Evolutionary conservation across 2,113 vertebrate genomes (phyloP).

Genomic region (Cynocephalus volans): DNA sequence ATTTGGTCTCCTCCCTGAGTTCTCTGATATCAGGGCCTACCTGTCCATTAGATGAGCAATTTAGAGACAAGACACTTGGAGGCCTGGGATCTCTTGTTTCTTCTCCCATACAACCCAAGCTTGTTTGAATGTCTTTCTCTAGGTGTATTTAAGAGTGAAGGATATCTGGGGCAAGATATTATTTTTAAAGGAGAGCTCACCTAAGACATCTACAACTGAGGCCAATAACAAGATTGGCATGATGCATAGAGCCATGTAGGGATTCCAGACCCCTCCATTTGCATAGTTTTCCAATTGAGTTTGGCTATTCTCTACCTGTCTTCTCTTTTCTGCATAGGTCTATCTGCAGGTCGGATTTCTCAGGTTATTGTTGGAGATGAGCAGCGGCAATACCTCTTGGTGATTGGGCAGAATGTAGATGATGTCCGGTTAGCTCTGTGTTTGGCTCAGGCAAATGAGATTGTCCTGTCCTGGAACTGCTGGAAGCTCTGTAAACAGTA

Average conservation of each 20-base stretch:
- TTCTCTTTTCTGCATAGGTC: conserved; percentile 60
- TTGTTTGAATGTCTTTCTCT: conserved; percentile 14
- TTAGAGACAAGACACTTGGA: conserved; percentile 21
- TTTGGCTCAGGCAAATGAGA: conserved; percentile 80
- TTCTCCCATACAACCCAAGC: neutral
- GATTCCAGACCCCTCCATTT: neutral
- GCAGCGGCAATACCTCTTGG: neutral
- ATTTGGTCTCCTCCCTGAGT: neutral
- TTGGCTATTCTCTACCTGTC: neutral
- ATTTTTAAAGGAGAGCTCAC: conserved; percentile 6
- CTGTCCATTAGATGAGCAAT: conserved; percentile 25
- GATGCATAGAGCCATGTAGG: neutral
- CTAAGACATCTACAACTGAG: conserved; percentile 30
- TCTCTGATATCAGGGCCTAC: neutral
- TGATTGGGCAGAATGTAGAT: conserved; percentile 47
- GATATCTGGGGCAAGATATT: neutral
- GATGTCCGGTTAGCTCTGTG: conserved; percentile 63
- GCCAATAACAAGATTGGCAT: neutral
- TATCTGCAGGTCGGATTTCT: conserved; percentile 78
- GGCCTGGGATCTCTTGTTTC: neutral
- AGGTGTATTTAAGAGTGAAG: conserved; percentile 41
- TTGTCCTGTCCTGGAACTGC: conserved; percentile 78
- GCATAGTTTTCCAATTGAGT: neutral
- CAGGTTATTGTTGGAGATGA: conserved; percentile 78
- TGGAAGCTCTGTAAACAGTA: conserved; percentile 76